Evolutionary conservation across 23 tunicate species (phyloP).

Genomic region (Ascidia mentula): DNA sequence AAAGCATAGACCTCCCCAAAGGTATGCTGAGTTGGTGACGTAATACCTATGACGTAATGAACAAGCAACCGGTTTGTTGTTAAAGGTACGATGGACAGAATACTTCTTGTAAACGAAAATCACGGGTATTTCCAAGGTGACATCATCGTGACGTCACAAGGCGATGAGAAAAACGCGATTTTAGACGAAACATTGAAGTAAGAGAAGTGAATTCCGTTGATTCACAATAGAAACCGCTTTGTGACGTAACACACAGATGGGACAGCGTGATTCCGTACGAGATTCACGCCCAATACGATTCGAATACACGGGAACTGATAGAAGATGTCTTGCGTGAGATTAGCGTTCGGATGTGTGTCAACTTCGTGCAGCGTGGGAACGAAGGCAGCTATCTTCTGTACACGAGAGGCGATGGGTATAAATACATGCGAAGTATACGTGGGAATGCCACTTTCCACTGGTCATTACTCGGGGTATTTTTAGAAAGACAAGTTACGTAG

Average conservation of each 20-base stretch:
- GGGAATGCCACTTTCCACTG: too few species aligned
- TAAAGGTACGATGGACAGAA: slow-evolving; percentile 46
- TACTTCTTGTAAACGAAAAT: slow-evolving; percentile 24
- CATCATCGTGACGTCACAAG: slow-evolving; percentile 10
- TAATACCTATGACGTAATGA: neutral
- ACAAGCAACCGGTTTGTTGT: neutral
- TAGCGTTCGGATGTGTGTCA: slow-evolving; percentile 49
- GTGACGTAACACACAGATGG: slow-evolving; percentile 41
- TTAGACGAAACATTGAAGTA: slow-evolving; percentile 47
- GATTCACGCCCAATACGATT: slow-evolving; percentile 43
- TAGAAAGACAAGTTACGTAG: too few species aligned
- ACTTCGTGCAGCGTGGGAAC: slow-evolving; percentile 45
- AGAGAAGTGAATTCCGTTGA: neutral
- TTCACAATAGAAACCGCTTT: neutral
- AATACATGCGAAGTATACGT: too few species aligned
- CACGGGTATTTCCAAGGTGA: slow-evolving; percentile 44
- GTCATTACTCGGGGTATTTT: too few species aligned
- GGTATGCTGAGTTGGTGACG: too few species aligned
- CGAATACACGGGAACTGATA: slow-evolving; percentile 29
- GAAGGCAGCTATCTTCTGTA: slow-evolving; percentile 50
- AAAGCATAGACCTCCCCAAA: too few species aligned
- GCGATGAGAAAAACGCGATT: slow-evolving; percentile 23
- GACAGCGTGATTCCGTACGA: slow-evolving; percentile 39
- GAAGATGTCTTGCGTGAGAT: slow-evolving; percentile 53
- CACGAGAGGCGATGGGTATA: slow-evolving; percentile 61